These are phyloP conservation scores for Lasius fuliginosus DNA, from an alignment of 2,888 invertebrate species.

Conservation along the genomic window DNA sequence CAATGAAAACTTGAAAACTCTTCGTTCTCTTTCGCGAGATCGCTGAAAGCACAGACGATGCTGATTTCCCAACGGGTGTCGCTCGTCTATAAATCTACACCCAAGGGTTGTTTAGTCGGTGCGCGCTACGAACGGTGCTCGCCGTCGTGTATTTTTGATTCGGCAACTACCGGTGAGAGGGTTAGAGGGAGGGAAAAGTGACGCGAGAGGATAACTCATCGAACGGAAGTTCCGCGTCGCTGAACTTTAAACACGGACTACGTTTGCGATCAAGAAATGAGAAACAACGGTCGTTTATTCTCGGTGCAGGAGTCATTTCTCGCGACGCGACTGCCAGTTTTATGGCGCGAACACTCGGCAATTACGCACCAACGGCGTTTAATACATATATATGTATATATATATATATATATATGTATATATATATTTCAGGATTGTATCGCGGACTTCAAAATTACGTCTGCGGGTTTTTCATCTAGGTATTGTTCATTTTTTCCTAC, in stretches of 20 bases:
- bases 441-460: slow-evolving; percentile 33
- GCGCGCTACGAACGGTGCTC: neutral
- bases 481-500: slow-evolving; percentile 3
- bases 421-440: slow-evolving; percentile 23
- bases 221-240: slow-evolving; percentile 57
- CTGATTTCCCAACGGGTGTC: slow-evolving; percentile 80
- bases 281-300: slow-evolving; percentile 46
- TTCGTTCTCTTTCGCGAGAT: slow-evolving; percentile 64
- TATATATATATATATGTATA: too few relatives aligned
- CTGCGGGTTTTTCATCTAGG: neutral
- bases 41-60: slow-evolving; percentile 75
- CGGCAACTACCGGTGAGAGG: neutral
- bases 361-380: slow-evolving; percentile 31
- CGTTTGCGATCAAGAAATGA: slow-evolving; percentile 39
- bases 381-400: too few relatives aligned
- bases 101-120: slow-evolving; percentile 73
- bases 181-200: neutral
- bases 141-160: slow-evolving; percentile 68
- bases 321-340: slow-evolving; percentile 39
- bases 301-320: slow-evolving; percentile 32
- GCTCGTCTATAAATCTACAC: slow-evolving; percentile 80
- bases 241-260: slow-evolving; percentile 39
- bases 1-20: slow-evolving; percentile 76
- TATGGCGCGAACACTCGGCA: slow-evolving; percentile 31
- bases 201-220: slow-evolving; percentile 12